Evolutionary conservation across 2,888 invertebrate species (phyloP).

Genomic region (Uropetala carovei): DNA sequence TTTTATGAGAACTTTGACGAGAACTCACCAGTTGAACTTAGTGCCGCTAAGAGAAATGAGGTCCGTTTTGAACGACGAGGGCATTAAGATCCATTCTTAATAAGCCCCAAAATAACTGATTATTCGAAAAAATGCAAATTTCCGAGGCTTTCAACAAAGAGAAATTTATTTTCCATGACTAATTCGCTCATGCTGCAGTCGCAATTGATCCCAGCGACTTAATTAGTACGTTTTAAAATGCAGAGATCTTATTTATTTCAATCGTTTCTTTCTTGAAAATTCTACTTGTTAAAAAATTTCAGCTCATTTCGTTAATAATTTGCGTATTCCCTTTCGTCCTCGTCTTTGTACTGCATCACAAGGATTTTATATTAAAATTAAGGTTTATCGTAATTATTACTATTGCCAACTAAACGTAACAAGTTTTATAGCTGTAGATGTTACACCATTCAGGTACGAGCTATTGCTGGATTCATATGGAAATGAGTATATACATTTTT

Average conservation of each 20-base stretch:
- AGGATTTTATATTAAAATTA: not conserved
- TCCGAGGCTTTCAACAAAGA: not conserved
- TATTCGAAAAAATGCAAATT: conserved; percentile 31
- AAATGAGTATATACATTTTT: no score
- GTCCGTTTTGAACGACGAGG: not conserved
- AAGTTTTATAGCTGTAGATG: no score
- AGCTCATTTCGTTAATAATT: not conserved
- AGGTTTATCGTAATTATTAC: not conserved
- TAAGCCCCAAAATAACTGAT: not conserved
- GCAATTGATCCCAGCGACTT: not conserved
- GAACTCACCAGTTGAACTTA: no score
- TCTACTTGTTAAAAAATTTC: not conserved
- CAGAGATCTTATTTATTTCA: not conserved
- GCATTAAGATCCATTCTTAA: not conserved
- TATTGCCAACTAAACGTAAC: no score
- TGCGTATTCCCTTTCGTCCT: not conserved
- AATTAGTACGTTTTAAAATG: not conserved
- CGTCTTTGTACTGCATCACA: not conserved
- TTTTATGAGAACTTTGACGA: no score
- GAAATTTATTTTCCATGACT: conserved; percentile 28
- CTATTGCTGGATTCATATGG: no score
- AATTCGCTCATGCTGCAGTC: not conserved
- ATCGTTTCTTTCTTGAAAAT: not conserved
- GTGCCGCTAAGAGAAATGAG: not conserved
- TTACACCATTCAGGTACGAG: no score